These are phyloP conservation scores for Acanthococcus lagerstroemiae DNA, from an alignment of 2,888 invertebrate species.

Conservation along the genomic window DNA sequence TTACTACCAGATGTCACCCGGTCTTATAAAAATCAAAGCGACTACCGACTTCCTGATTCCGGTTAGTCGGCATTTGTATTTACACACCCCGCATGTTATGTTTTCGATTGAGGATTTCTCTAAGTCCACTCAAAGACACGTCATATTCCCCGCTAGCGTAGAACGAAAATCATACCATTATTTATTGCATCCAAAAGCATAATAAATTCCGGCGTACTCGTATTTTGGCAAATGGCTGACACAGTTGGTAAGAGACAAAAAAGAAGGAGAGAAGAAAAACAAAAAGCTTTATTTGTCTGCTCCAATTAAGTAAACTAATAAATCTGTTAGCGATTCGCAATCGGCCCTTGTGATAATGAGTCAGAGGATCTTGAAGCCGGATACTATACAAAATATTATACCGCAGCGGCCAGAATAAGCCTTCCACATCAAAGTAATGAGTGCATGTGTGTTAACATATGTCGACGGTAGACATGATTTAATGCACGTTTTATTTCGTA, in stretches of 20 bases:
- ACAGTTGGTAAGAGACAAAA: slow-evolving; percentile 1
- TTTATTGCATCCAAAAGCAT: slow-evolving; percentile 3
- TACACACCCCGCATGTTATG: too few species aligned
- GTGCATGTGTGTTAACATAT: slow-evolving; percentile 27
- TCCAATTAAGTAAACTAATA: slow-evolving; percentile 23
- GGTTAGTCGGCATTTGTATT: too few species aligned
- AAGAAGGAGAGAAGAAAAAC: background rate
- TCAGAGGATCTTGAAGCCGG: slow-evolving; percentile 15
- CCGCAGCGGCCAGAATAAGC: slow-evolving; percentile 22
- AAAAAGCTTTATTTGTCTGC: slow-evolving; percentile 16
- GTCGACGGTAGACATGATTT: slow-evolving; percentile 24
- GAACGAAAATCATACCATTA: slow-evolving; percentile 4
- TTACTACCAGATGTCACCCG: too few species aligned
- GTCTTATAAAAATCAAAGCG: too few species aligned
- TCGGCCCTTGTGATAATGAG: slow-evolving; percentile 24
- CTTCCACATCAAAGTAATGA: slow-evolving; percentile 29
- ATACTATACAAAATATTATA: slow-evolving; percentile 22
- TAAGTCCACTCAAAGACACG: too few species aligned
- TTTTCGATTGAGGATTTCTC: too few species aligned
- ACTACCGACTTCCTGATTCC: too few species aligned
- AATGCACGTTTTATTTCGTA: slow-evolving; percentile 15
- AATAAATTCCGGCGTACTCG: slow-evolving; percentile 12
- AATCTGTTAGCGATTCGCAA: slow-evolving; percentile 18
- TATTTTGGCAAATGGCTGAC: slow-evolving; percentile 17
- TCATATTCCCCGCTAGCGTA: too few species aligned